Conservation (phyloP, 2,113 vertebrate species). For the Dipodomys stephensi region DNA sequence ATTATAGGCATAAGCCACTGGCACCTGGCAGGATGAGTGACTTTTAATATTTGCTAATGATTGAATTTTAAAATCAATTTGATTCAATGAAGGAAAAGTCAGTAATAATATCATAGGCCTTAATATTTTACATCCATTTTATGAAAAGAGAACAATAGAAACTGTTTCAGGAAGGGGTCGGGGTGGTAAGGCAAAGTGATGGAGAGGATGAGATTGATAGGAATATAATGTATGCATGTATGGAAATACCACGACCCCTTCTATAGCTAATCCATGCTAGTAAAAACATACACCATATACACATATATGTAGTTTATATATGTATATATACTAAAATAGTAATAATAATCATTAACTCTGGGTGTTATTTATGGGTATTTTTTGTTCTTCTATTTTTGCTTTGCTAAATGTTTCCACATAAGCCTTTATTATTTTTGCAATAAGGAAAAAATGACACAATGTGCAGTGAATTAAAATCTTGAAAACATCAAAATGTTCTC, state of each 20-base stretch:
- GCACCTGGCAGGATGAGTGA: background rate
- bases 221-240: fast-evolving
- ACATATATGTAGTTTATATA: no score
- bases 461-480: slow-evolving; percentile 58
- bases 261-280: no score
- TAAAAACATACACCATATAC: no score
- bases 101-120: slow-evolving; percentile 1
- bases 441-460: slow-evolving; percentile 54
- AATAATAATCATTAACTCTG: background rate
- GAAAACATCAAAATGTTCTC: slow-evolving; percentile 53
- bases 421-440: slow-evolving; percentile 33
- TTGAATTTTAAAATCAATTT: slow-evolving; percentile 26
- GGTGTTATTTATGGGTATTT: background rate
- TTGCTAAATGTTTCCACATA: slow-evolving; percentile 31
- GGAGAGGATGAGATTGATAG: no score
- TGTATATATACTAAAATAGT: background rate
- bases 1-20: no score
- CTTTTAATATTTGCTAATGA: slow-evolving; percentile 28
- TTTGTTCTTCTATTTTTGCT: slow-evolving; percentile 46
- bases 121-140: background rate
- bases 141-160: no score
- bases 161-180: no score
- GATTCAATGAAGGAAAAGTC: background rate
- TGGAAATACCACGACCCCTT: no score
- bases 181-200: no score